Evolutionary conservation across 1,140 invertebrate species (phyloP), one percentile per base, ranked within the genome.

Genomic region (Megalonaias nervosa): DNA sequence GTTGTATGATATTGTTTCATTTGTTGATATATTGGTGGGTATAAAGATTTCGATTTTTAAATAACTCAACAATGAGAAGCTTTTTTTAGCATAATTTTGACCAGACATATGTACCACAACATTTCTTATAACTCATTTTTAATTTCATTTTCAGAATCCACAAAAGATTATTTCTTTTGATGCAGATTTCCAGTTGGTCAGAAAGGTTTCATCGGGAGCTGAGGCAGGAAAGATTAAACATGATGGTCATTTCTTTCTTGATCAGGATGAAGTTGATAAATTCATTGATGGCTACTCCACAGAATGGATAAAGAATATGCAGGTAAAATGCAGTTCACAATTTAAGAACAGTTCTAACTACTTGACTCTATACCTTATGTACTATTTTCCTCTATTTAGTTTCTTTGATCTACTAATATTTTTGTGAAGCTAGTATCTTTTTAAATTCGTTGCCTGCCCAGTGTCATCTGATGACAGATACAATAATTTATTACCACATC

Each of bases 151-250:
- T 58, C 67, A 66, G 71, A 19, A 55, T 15, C 23, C 61, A 21
- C 61, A 59, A 15, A 73, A 73, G 66, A 58, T 69, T n/a, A 56
- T 61, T 13, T 73, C 23, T 31, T 67, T 61, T 61, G 31, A 80
- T 75, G 65, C 69, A 60, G 77, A 79, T 58, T 79, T 79, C 60
- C 71, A 79, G 67, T 64, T 79, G 61, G 71, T 74, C 2, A 60
- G 71, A n/a, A 79, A 79, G 57, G 31, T n/a, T 21, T 78, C 76
- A 11, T 73, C 65, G 13, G 76, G 76, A 55, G 60, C 67, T 23
- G 5, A 16, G 19, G 73, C 65, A 71, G 57, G 11, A 14, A 23
- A 68, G 21, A 66, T 57, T 57, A 68, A 73, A 58, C 71, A 68
- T 48, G n/a, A 61, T 17, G 61, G 38, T 17, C 48, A 58, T 23